Conservation (phyloP, 2,797 vertebrate species). For the Arnoldichthys spilopterus region DNA sequence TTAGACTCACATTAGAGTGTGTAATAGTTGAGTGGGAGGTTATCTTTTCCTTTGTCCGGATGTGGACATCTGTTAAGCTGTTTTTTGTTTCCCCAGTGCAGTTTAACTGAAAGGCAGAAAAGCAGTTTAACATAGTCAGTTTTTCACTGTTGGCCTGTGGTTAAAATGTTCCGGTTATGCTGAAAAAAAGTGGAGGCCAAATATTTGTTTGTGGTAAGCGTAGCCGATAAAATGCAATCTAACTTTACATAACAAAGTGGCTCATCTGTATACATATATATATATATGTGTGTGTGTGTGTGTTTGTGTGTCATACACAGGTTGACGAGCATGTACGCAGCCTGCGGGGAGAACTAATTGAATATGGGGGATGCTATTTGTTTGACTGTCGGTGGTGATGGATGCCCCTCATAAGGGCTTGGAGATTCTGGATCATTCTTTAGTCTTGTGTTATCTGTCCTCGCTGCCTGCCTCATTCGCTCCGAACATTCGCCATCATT, state of each 20-base stretch:
- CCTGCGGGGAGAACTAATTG: conserved; percentile 67
- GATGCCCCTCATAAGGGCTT: conserved; percentile 81
- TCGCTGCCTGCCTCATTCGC: conserved; percentile 54
- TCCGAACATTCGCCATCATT: conserved; percentile 47
- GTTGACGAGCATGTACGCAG: conserved; percentile 36
- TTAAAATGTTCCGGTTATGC: neutral
- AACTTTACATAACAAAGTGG: neutral
- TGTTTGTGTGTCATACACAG: conserved; percentile 1
- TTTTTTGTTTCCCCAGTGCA: conserved; percentile 24
- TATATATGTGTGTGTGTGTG: conserved; percentile 28
- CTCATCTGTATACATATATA: neutral
- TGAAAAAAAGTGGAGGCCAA: conserved; percentile 17
- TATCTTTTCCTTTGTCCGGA: conserved; percentile 31
- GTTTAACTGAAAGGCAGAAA: conserved; percentile 1
- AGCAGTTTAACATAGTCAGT: conserved; percentile 7
- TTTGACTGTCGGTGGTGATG: conserved; percentile 75
- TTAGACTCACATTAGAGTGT: conserved; percentile 39
- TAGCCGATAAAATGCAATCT: no score
- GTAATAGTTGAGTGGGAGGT: conserved; percentile 15
- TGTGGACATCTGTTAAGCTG: conserved; percentile 28
- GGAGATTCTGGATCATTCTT: conserved; percentile 78
- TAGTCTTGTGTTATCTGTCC: conserved; percentile 69
- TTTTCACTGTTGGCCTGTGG: conserved; percentile 13
- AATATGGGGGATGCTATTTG: conserved; percentile 74
- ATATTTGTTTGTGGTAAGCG: conserved; percentile 5